Base-by-base conservation (phyloP, 2,797 vertebrate species). In the Trematomus bernacchii region DNA sequence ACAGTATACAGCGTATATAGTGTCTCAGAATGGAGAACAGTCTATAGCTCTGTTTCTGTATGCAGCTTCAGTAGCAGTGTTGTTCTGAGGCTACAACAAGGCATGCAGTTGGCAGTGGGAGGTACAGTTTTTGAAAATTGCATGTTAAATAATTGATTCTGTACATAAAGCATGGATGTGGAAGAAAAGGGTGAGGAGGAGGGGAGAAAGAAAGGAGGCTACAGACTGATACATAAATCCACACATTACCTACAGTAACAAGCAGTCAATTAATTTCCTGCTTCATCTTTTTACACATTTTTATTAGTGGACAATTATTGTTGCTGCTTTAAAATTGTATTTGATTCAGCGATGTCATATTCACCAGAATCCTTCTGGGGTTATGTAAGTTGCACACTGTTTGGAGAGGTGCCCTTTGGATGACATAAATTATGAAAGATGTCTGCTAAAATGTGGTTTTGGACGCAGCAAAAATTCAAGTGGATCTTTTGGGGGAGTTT, bases 61-160 rank as follows among this genome's bases (percentile, higher is more conserved):
- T 80, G 66, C 64, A 72, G 50, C 58, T 58, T 47, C 61, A 64
- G 37, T 37, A 10, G 51, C 75, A 66, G 59, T 72, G 72, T 83
- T 83, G 80, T 82, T 79, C 59, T 77, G 30, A 54, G 72, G 75
- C 59, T 62, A 53, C 67, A 86, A 83, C 67, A 71, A 80, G 77
- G 64, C 72, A 10, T 78, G 69, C 70, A 61, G 62, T 67, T 71
- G 51, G 78, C 81, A 76, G 80, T 75, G 60, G 88, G 87, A 83
- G 78, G 80, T 70, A 67, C 57, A 19, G 66, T 78, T 79, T 77
- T 73, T 71, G 83, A 86, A 91, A 91, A 82, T 66, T 53, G 71
- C 72, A 76, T 79, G 70, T 71, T 94, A 82, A 93, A 94, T 94
- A 92, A 94, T 91, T 91, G 84, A 92, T 91, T 73, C 54, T 79